Evolutionary conservation across 1,140 invertebrate genomes (phyloP), one percentile per base, ranked within the genome.

Genomic region (Anastatus disparis): DNA sequence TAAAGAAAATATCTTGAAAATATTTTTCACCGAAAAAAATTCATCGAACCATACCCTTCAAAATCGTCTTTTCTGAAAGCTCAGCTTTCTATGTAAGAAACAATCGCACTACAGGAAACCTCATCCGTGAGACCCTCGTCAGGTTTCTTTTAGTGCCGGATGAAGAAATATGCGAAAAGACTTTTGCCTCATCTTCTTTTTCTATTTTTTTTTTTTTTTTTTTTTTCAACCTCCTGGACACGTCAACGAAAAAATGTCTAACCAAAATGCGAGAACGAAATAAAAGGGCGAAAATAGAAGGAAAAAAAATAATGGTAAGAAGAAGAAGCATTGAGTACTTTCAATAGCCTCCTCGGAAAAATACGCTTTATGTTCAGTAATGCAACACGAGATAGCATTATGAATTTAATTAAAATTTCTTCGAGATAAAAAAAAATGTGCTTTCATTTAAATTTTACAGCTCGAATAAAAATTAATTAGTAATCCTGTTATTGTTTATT

Each of bases 61-160:
- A 56, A 9, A 35, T 56, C 50, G 6, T 17, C 17, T 35, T 29
- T 35, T 56, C 7, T 12, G 44, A 31, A 48, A 62, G 42, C 59
- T 50, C 17, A 17, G 13, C 44, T 35, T 40, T 64, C 48, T 59
- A 13, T 10, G 12, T 6, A 26, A 59, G 20, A 42, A 12, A 31
- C 24, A n/a, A n/a, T n/a, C n/a, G n/a, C n/a, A n/a, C n/a, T n/a
- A 24, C 20, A 22, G 50, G 50, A 55, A 65, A 29, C 52, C 40
- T 66, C 64, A 56, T 56, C 40, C 40, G 20, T 55, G 52, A n/a
- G n/a, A 63, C 42, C 59, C 42, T 13, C 24, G 27, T 10, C n/a
- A 38, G 29, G 59, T 44, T 48, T 48, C 42, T 24, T 63, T 40
- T 35, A 22, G n/a, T 17, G n/a, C 4, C 42, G 10, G 46, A 50